A percentile compares a stretch with the other conserved stretches of the same genome.
These are phyloP conservation scores for Strix uralensis DNA, from an alignment of 2,113 vertebrate genomes.

Conservation along the genomic window DNA sequence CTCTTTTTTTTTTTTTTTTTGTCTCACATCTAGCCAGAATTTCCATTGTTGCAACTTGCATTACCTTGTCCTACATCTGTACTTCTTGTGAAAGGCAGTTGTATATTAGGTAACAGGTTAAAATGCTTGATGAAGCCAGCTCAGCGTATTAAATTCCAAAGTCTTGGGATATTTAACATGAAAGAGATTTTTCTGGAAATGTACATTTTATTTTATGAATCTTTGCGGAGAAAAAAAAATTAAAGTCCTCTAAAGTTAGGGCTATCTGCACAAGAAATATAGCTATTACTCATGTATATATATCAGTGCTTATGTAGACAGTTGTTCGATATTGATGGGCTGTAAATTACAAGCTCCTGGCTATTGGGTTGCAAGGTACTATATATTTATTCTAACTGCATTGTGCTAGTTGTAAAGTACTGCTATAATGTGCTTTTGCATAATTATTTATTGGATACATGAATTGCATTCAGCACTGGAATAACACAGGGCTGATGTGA, in stretches of 20 bases:
- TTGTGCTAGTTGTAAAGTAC: not conserved
- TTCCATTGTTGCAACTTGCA: not conserved
- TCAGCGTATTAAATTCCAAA: not conserved
- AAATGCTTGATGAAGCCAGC: not conserved
- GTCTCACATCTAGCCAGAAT: not conserved
- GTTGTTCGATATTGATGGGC: not conserved
- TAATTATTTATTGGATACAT: not conserved
- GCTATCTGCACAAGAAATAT: not conserved
- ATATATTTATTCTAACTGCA: not conserved
- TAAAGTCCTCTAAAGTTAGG: not conserved
- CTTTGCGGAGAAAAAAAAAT: not conserved
- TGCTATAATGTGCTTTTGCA: not conserved
- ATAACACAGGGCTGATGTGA: not conserved
- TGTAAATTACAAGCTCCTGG: not conserved
- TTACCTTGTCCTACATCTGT: not conserved
- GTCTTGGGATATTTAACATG: not conserved
- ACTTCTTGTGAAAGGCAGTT: not conserved
- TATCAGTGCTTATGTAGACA: not conserved
- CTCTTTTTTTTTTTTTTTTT: not conserved
- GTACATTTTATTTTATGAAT: not conserved
- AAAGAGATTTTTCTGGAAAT: not conserved
- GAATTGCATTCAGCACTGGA: not conserved
- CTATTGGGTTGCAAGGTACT: not conserved
- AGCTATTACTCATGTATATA: not conserved
- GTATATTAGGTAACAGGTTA: not conserved